Conservation (phyloP, 2,797 vertebrate species). For the Galaxias olidus region DNA sequence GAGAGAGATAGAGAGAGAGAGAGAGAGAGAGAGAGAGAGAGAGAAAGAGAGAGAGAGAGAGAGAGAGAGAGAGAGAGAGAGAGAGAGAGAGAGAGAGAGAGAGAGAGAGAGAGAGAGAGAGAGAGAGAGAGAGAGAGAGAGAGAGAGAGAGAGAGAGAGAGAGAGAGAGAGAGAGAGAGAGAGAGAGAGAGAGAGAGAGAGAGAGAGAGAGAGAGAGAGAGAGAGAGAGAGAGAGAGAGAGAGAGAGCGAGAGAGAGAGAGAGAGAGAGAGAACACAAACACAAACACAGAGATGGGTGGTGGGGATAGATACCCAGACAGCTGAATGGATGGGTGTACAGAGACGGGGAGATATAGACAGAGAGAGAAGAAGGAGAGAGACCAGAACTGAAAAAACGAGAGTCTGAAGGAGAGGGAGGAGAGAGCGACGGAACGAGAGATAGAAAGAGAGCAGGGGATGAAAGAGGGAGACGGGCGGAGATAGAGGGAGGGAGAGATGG, state of each 20-base stretch:
- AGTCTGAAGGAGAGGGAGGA: too few relatives aligned
- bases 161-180: not conserved
- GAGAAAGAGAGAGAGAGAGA: constrained; percentile 27
- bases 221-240: constrained; percentile 12
- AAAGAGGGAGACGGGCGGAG: constrained; percentile 28
- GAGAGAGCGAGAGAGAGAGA: constrained; percentile 46
- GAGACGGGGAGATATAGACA: too few relatives aligned
- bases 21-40: constrained; percentile 37
- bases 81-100: constrained; percentile 33
- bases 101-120: constrained; percentile 37
- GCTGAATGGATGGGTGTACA: too few relatives aligned
- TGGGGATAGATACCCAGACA: too few relatives aligned
- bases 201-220: not conserved
- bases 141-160: constrained; percentile 48
- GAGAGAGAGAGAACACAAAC: constrained; percentile 29
- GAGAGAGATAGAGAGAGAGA: constrained; percentile 39
- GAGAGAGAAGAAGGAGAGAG: too few relatives aligned
- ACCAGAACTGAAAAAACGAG: too few relatives aligned
- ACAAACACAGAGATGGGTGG: not conserved
- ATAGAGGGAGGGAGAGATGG: constrained; percentile 39
- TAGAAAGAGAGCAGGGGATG: constrained; percentile 39
- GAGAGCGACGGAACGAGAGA: too few relatives aligned
- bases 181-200: not conserved
- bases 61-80: constrained; percentile 7
- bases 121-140: constrained; percentile 19